These are phyloP conservation scores for Biston stratarius DNA, from an alignment of 2,888 invertebrate genomes.

Conservation along the genomic window DNA sequence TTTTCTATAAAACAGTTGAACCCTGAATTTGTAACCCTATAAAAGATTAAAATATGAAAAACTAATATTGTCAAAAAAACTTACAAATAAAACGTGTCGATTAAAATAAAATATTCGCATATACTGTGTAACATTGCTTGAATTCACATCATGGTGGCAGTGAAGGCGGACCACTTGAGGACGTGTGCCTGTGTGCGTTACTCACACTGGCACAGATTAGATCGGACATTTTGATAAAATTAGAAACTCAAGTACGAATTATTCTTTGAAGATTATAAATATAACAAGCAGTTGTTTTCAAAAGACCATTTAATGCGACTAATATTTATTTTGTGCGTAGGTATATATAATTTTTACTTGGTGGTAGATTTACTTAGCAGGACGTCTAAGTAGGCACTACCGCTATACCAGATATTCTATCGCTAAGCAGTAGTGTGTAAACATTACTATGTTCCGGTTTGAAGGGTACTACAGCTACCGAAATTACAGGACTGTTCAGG, in stretches of 20 bases:
- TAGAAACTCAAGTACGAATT: slow-evolving; percentile 30
- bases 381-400: too few relatives aligned
- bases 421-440: too few relatives aligned
- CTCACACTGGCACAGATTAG: slow-evolving; percentile 42
- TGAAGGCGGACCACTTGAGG: slow-evolving; percentile 82
- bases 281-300: not conserved
- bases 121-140: slow-evolving; percentile 71
- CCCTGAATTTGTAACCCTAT: too few relatives aligned
- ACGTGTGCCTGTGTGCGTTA: slow-evolving; percentile 57
- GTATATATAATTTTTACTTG: not conserved
- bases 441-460: too few relatives aligned
- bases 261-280: not conserved
- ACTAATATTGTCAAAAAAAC: not conserved
- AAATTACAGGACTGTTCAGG: too few relatives aligned
- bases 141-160: slow-evolving; percentile 74
- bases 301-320: too few relatives aligned
- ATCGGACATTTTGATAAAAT: slow-evolving; percentile 49
- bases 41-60: too few relatives aligned
- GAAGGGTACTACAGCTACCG: too few relatives aligned
- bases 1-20: too few relatives aligned
- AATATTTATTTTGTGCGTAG: not conserved
- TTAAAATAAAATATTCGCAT: slow-evolving; percentile 38
- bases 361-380: too few relatives aligned
- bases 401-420: too few relatives aligned
- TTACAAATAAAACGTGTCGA: slow-evolving; percentile 29